A percentile compares a stretch with the other conserved stretches of the same genome.
phyloP scores from a whole-genome alignment of 1,140 invertebrate genomes.

The Antheraea pernyi region DNA sequence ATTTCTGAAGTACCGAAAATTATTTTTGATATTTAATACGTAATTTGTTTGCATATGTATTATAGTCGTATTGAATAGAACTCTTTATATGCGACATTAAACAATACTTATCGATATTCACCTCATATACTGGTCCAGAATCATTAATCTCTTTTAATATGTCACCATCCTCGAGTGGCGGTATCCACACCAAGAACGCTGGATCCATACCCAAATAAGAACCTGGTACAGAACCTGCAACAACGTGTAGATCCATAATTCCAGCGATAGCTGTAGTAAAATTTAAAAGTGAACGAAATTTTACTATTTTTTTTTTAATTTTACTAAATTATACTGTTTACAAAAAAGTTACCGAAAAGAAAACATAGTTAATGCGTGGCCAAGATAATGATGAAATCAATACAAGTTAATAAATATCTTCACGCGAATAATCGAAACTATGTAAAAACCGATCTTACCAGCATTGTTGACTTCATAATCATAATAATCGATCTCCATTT shows the following conservation, averaged over 20 bases:
- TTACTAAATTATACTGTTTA: too few relatives aligned
- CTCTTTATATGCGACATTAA: too few relatives aligned
- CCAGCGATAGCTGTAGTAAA: background rate
- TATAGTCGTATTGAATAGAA: too few relatives aligned
- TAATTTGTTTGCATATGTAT: too few relatives aligned
- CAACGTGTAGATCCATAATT: constrained; percentile 22
- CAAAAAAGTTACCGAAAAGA: too few relatives aligned
- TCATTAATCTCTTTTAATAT: constrained; percentile 69
- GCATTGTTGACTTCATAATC: constrained; percentile 90
- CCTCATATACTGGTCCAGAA: constrained; percentile 55
- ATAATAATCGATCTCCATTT: constrained; percentile 92
- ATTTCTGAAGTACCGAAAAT: too few relatives aligned
- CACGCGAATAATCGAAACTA: background rate
- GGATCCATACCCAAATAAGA: constrained; percentile 91
- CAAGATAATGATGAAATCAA: too few relatives aligned
- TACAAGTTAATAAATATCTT: too few relatives aligned
- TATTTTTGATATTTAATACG: too few relatives aligned
- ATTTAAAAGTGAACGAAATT: background rate
- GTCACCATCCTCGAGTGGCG: constrained; percentile 84
- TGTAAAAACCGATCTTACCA: constrained; percentile 44
- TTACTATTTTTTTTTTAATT: too few relatives aligned
- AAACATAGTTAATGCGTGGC: too few relatives aligned
- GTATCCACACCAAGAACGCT: constrained; percentile 92
- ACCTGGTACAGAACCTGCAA: constrained; percentile 88
- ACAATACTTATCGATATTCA: constrained; percentile 27